Evolutionary conservation across 1,140 invertebrate species (phyloP).

Genomic region (Cotesia glomerata): DNA sequence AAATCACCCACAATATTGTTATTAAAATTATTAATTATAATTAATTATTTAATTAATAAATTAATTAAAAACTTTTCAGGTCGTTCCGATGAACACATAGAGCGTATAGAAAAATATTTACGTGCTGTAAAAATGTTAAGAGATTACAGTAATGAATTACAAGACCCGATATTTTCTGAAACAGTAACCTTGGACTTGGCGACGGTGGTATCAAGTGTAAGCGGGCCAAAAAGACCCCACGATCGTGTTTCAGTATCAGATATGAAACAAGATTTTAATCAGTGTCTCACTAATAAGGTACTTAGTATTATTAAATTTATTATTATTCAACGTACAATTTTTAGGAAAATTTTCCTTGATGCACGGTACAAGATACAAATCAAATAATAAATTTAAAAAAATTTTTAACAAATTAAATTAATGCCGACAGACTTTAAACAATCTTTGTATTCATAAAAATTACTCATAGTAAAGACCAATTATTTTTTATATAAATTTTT

Average conservation of each 20-base stretch:
- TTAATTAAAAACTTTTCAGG: conserved; percentile 64
- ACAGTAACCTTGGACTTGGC: conserved; percentile 85
- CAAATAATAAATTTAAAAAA: no score
- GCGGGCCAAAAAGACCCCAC: conserved; percentile 96
- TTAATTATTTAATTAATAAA: neutral
- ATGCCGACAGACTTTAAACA: no score
- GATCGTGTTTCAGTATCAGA: conserved; percentile 89
- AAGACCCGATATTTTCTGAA: conserved; percentile 90
- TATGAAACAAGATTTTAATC: conserved; percentile 89
- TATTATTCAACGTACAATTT: no score
- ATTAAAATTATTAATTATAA: no score
- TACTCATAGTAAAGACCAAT: no score
- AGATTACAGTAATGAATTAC: conserved; percentile 76
- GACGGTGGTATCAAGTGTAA: conserved; percentile 92
- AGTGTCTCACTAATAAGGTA: conserved; percentile 91
- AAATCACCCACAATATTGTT: neutral
- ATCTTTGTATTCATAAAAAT: no score
- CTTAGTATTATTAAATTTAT: conserved; percentile 45
- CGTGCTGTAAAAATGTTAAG: conserved; percentile 81
- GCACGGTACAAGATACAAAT: no score
- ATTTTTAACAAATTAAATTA: no score
- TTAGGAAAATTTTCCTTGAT: no score
- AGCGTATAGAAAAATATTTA: conserved; percentile 85
- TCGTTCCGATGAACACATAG: conserved; percentile 81
- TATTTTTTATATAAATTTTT: no score